Percentiles rank a stretch among this genome's conserved stretches.
Conservation (phyloP, 1,140 invertebrate species). For the Neotoxoptera formosana region DNA sequence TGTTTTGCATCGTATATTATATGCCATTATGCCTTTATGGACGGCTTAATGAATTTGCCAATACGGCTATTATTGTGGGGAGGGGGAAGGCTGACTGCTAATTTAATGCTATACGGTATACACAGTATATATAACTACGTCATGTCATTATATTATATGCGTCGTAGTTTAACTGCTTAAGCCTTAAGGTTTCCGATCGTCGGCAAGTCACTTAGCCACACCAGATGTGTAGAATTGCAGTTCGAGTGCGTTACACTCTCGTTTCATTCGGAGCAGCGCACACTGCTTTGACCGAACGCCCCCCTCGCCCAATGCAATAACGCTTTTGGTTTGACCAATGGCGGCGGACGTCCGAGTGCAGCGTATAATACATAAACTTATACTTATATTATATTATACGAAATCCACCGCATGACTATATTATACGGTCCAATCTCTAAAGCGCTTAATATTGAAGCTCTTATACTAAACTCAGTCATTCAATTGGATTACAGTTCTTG, state of each 20-base stretch:
- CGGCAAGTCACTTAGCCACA: neutral
- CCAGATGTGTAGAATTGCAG: constrained; percentile 32
- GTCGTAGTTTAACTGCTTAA: neutral
- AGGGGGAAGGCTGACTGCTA: neutral
- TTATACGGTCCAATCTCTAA: neutral
- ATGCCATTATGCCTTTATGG: neutral
- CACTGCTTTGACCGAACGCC: constrained; percentile 31
- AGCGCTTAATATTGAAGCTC: neutral
- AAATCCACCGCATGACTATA: neutral
- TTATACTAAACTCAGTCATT: neutral
- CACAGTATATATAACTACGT: neutral
- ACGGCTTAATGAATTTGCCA: constrained; percentile 7
- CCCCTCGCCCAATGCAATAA: neutral
- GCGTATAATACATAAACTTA: neutral
- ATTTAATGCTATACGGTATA: neutral
- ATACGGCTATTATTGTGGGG: neutral
- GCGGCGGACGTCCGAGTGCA: neutral
- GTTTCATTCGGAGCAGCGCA: neutral
- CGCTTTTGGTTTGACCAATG: constrained; percentile 46
- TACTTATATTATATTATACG: neutral
- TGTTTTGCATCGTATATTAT: neutral
- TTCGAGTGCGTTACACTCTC: constrained; percentile 21
- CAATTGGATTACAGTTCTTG: neutral
- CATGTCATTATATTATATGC: neutral
- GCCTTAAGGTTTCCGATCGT: neutral